A percentile compares a stretch with the other conserved stretches of the same genome.
phyloP scores from a whole-genome alignment of 2,113 vertebrate species.

The Seriola aureovittata region DNA sequence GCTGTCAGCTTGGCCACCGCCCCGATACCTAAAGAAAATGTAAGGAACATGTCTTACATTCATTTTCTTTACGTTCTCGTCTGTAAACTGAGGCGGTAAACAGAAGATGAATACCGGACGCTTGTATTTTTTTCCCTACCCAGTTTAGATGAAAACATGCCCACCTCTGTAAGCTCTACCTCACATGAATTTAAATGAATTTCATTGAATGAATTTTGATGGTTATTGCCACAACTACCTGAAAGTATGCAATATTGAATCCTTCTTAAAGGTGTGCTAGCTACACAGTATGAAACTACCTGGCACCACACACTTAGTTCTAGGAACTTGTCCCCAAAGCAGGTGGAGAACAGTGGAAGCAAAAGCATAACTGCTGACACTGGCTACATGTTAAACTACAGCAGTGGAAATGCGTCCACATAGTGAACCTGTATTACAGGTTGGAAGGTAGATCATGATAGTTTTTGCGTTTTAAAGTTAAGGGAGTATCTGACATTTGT shows the following conservation, averaged over 20 bases:
- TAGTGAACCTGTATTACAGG: neutral
- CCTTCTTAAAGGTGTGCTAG: neutral
- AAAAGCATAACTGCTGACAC: neutral
- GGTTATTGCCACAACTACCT: too few species aligned
- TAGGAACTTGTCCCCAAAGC: too few species aligned
- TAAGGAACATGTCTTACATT: conserved; percentile 69
- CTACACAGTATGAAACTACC: neutral
- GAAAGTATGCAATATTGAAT: neutral
- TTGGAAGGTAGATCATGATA: neutral
- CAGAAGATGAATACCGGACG: neutral
- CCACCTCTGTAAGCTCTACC: too few species aligned
- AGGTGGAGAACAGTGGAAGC: too few species aligned
- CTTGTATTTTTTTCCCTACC: too few species aligned
- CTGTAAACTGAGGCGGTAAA: neutral
- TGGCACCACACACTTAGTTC: neutral
- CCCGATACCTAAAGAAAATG: conserved; percentile 88
- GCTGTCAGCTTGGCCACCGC: conserved; percentile 88
- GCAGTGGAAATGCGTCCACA: neutral
- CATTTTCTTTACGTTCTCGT: neutral
- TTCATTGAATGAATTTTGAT: too few species aligned
- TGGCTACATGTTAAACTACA: neutral
- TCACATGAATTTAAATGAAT: too few species aligned
- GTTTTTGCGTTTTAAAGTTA: neutral
- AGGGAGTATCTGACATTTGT: neutral
- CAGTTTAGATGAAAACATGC: too few species aligned